Evolutionary conservation across 2,113 vertebrate genomes (phyloP), one percentile per base, ranked within the genome.

Genomic region (Tupaia tana): DNA sequence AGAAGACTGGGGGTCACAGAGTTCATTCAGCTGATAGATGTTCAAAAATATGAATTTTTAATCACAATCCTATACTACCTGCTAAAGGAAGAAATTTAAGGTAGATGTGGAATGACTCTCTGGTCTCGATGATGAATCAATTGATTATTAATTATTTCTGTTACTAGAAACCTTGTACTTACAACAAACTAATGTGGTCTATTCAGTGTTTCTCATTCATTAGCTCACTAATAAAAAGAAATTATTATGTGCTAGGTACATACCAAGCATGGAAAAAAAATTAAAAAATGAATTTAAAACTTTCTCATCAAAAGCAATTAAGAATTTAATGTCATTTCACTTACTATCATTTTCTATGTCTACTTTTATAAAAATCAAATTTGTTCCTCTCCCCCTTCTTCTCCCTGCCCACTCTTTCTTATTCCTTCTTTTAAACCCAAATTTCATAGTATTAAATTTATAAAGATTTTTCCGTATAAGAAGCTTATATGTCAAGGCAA

Each of bases 401-500:
- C 54, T 81, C 69, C 10, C 66, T 95, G 82, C 93, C 91, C 43
- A 97, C 79, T 89, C 82, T 66, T 95, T 95, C 75, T 95, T 94
- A 85, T 95, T 92, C 16, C 22, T 96, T 84, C 64, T 95, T 97
- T 96, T 83, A 93, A 97, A 70, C 11, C 61, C 59, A 95, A 90
- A 71, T 96, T 95, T 96, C 80, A 78, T 34, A 86, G 63, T 96
- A 94, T 89, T 93, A 95, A 83, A 89, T 94, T 93, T 85, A 89
- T 74, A 96, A 63, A 97, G 69, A 91, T 89, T 97, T 95, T 95
- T 92, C 63, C 31, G 95, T 73, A 93, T 95, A 97, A 95, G 94
- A 95, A 95, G 91, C 93, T 96, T 97, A 89, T 94, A 95, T 95
- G 91, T 95, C 92, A 97, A 96, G 89, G 89, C 66, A 96, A 95